Base-by-base conservation (phyloP, 2,797 vertebrate genomes). In the Hyperoplus immaculatus region DNA sequence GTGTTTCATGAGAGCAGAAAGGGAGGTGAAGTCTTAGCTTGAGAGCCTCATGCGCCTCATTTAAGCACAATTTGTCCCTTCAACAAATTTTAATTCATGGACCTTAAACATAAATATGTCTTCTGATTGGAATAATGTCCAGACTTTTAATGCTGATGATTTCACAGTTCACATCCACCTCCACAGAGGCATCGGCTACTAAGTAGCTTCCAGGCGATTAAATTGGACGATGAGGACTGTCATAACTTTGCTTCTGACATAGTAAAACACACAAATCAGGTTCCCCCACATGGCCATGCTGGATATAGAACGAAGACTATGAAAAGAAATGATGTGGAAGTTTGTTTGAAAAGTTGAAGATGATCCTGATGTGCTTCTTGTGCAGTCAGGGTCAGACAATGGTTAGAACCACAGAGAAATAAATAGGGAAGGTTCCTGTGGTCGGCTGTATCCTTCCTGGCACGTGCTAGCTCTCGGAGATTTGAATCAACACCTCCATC, bases 401-500 rank as follows among this genome's bases (percentile, higher is more conserved):
- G 43, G 58, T 47, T 62, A 39, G 4, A 56, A 53, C 0, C 0
- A 8, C 8, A 10, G 14, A 41, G 8, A 55, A 68, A 73, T 57
- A 51, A 56, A 65, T 4, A 4, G 4, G 6, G 43, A 51, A 53
- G 29, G 62, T 12, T 46, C 49, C 54, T 12, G 14, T 9, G 14
- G 50, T 65, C 47, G 36, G 61, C 56, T 47, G 50, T 18, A 43
- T 54, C 3, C 14, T 76, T 7, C 50, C 63, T 42, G 68, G 72
- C 41, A 51, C 57, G 66, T 46, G 46, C 73, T 56, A 8, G 38
- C 29, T 12, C 39, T 58, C 56, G 70, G 3, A 63, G 66, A 78
- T 80, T 65, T 61, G 63, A 81, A 80, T 90, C 83, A 85, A 72
- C 81, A 64, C 73, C 82, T 87, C 70, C 72, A 53, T 82, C 77